Evolutionary conservation across 2,797 vertebrate genomes (phyloP).

Genomic region (Chrosomus eos): DNA sequence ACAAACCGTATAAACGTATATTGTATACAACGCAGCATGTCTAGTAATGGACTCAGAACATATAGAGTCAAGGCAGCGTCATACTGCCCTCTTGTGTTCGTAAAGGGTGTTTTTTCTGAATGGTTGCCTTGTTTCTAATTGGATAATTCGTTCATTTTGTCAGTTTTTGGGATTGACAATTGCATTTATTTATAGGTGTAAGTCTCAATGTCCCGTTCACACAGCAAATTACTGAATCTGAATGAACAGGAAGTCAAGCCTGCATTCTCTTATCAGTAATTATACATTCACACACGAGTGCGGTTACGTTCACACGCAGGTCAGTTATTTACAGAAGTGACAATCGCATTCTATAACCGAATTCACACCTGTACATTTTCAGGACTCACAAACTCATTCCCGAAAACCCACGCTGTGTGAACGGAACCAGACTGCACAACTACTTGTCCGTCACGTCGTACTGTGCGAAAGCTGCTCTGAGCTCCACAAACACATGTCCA

Average conservation of each 20-base stretch:
- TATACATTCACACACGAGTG: too few species aligned
- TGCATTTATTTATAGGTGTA: background rate
- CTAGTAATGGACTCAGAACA: background rate
- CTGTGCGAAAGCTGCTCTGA: background rate
- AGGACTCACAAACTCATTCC: background rate
- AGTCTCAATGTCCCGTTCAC: background rate
- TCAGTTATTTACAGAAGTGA: too few species aligned
- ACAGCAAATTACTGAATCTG: background rate
- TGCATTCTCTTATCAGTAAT: background rate
- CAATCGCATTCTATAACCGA: too few species aligned
- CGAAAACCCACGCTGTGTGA: too few species aligned
- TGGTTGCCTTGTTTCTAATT: background rate
- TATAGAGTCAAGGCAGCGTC: background rate
- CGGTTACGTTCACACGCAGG: background rate
- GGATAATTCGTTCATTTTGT: too few species aligned
- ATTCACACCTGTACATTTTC: too few species aligned
- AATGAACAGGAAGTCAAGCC: background rate
- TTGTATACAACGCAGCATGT: background rate
- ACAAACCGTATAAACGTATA: background rate
- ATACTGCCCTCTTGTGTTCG: conserved; percentile 73
- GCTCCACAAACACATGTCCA: background rate
- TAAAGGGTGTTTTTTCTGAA: background rate
- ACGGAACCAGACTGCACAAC: background rate
- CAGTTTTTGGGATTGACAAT: background rate
- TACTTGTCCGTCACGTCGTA: background rate